A percentile compares a stretch with the other conserved stretches of the same genome.
These are phyloP conservation scores for Bruchidius siliquastri DNA, from an alignment of 2,888 invertebrate species.

Conservation along the genomic window DNA sequence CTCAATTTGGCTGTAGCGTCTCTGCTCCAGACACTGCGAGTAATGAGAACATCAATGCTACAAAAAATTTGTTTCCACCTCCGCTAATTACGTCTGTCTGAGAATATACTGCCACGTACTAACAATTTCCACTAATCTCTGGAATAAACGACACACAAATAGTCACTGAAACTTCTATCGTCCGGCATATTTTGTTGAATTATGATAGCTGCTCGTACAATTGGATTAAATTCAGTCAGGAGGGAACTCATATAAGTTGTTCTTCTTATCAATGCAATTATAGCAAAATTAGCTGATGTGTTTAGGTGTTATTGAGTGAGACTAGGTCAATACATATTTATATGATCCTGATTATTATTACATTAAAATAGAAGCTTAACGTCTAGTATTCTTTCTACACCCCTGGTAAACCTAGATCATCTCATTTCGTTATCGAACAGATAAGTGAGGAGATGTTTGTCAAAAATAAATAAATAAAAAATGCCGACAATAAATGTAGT, in stretches of 20 bases:
- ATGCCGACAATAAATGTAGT: background rate
- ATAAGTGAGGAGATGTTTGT: background rate
- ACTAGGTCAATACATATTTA: too few relatives aligned
- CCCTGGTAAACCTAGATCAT: background rate
- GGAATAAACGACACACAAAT: background rate
- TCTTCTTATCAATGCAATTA: too few relatives aligned
- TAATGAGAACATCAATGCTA: conserved; percentile 1
- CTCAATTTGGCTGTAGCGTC: background rate
- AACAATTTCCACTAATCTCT: background rate
- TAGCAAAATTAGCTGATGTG: too few relatives aligned
- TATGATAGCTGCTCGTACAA: too few relatives aligned
- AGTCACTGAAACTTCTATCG: background rate
- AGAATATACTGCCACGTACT: background rate
- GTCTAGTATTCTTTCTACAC: background rate
- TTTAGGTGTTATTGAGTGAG: too few relatives aligned
- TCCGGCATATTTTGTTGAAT: too few relatives aligned
- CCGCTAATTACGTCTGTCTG: conserved; percentile 1
- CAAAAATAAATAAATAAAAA: background rate
- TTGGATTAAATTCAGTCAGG: too few relatives aligned
- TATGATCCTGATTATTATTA: too few relatives aligned
- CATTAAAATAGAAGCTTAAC: too few relatives aligned
- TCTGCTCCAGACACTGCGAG: background rate
- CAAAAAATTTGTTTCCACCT: conserved; percentile 4
- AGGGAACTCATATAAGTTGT: too few relatives aligned
- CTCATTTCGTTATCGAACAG: background rate